Evolutionary conservation across 1,140 invertebrate genomes (phyloP).

Genomic region (Cotesia chilonis): DNA sequence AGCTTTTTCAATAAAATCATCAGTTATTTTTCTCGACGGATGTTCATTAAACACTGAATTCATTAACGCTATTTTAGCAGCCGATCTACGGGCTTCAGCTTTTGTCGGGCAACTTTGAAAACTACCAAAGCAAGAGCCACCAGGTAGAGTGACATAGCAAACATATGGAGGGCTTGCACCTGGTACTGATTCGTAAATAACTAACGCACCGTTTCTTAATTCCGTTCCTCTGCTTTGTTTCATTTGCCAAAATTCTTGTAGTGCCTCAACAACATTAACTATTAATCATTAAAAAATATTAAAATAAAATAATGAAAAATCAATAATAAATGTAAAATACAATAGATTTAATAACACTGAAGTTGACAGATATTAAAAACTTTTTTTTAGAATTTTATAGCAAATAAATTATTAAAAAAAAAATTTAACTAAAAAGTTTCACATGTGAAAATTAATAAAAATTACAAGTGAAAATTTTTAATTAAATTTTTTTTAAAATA

Average conservation of each 20-base stretch:
- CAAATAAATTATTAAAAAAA: too few species aligned
- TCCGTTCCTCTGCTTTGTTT: conserved; percentile 89
- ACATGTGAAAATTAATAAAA: too few species aligned
- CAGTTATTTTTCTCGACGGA: conserved; percentile 89
- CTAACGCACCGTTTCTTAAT: conserved; percentile 87
- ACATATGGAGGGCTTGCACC: conserved; percentile 90
- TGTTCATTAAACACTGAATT: conserved; percentile 97
- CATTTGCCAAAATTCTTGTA: conserved; percentile 98
- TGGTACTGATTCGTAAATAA: conserved; percentile 94
- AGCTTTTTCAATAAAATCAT: conserved; percentile 94
- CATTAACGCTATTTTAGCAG: conserved; percentile 95
- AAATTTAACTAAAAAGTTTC: too few species aligned
- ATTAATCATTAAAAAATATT: conserved; percentile 45
- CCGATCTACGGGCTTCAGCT: conserved; percentile 90
- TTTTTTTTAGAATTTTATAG: too few species aligned
- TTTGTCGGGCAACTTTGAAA: conserved; percentile 96
- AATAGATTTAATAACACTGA: not conserved
- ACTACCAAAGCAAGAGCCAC: conserved; percentile 94
- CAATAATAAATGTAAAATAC: conserved; percentile 25
- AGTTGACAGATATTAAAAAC: too few species aligned
- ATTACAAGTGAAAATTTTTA: too few species aligned
- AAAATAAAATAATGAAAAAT: conserved; percentile 8
- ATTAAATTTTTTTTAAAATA: too few species aligned
- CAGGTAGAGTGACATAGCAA: conserved; percentile 93
- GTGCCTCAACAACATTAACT: conserved; percentile 94